Conservation (phyloP, 2,888 invertebrate genomes). For the Molanna angustata region DNA sequence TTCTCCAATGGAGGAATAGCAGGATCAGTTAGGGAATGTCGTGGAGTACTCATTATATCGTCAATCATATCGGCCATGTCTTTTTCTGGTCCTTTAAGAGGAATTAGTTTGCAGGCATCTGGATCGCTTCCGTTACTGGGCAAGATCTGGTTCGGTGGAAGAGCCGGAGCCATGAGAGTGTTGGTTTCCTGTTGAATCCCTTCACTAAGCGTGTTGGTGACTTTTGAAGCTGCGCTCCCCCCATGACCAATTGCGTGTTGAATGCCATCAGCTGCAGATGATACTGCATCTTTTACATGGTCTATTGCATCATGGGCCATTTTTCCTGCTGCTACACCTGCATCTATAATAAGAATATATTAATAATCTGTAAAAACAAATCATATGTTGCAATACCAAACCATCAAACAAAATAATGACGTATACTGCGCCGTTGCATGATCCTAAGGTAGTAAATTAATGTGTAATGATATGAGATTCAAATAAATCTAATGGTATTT, state of each 20-base stretch:
- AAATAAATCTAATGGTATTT: too few species aligned
- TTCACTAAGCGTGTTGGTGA: constrained; percentile 11
- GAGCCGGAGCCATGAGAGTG: constrained; percentile 9
- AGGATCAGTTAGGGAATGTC: constrained; percentile 11
- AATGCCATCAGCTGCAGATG: constrained; percentile 21
- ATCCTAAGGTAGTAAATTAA: too few species aligned
- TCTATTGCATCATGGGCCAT: constrained; percentile 25
- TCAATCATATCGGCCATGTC: constrained; percentile 18
- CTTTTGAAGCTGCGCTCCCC: constrained; percentile 11
- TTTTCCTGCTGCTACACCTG: constrained; percentile 26
- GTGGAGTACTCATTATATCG: constrained; percentile 21
- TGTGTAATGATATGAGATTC: too few species aligned
- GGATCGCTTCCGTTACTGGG: constrained; percentile 15
- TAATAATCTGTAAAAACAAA: background rate
- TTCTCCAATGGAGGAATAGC: constrained; percentile 18
- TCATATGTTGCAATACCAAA: background rate
- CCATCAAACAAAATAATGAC: background rate
- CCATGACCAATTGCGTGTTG: constrained; percentile 15
- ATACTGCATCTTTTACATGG: constrained; percentile 27
- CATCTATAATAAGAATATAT: constrained; percentile 12
- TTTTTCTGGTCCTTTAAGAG: constrained; percentile 18
- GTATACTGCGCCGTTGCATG: too few species aligned
- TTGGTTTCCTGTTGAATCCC: constrained; percentile 14
- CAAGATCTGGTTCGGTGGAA: background rate
- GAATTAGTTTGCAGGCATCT: constrained; percentile 16